phyloP scores from a whole-genome alignment of 2,888 invertebrate genomes.

The Agrochola macilenta region DNA sequence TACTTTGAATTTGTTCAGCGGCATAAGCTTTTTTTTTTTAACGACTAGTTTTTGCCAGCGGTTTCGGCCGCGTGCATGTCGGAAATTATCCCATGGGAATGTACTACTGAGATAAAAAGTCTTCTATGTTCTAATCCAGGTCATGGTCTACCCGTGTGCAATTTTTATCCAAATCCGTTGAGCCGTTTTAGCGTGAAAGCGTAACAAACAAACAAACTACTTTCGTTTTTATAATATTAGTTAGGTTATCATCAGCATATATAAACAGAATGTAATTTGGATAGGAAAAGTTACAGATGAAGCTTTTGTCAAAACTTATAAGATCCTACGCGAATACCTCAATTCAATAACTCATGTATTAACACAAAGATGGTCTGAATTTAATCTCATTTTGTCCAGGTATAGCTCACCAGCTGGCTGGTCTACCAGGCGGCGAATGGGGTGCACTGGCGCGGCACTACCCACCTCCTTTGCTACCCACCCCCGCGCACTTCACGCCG shows the following conservation, averaged over 20 bases:
- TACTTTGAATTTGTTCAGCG: neutral
- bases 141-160: no score
- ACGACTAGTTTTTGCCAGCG: neutral
- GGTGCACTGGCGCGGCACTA: constrained; percentile 92
- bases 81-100: no score
- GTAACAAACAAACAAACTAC: no score
- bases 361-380: neutral
- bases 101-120: no score
- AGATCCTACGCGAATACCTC: neutral
- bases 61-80: no score
- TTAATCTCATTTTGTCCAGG: constrained; percentile 83
- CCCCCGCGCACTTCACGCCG: constrained; percentile 91
- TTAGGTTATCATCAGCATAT: no score
- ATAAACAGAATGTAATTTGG: neutral
- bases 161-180: no score
- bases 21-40: neutral
- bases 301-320: neutral
- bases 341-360: neutral
- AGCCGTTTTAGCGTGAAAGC: no score
- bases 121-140: no score
- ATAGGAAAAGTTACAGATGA: neutral
- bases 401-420: constrained; percentile 94
- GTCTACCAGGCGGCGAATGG: constrained; percentile 92
- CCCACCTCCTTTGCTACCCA: constrained; percentile 86
- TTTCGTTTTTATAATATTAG: no score